These are phyloP conservation scores for Esperia sulphurella DNA, from an alignment of 2,888 invertebrate species.

Conservation along the genomic window DNA sequence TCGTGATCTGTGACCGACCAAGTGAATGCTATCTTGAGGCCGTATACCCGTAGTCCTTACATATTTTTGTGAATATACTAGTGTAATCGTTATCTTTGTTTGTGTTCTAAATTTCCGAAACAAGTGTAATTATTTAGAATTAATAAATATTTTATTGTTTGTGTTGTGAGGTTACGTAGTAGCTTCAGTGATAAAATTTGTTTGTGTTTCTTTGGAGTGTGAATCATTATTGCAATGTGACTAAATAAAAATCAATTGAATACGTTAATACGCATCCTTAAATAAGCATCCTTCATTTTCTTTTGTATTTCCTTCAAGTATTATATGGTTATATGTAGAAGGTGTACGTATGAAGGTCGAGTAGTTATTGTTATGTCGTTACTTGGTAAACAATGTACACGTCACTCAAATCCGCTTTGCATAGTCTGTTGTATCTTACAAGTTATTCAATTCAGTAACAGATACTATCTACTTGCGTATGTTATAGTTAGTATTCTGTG, in stretches of 20 bases:
- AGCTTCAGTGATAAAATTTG: too few relatives aligned
- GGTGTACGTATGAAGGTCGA: slow-evolving; percentile 48
- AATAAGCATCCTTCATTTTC: not conserved
- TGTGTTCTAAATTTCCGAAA: not conserved
- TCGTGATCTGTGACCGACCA: not conserved
- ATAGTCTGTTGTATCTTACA: slow-evolving; percentile 5
- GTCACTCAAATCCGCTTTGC: slow-evolving; percentile 8
- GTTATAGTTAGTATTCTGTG: not conserved
- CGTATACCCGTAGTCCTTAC: too few relatives aligned
- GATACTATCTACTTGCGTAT: not conserved
- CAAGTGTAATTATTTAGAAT: not conserved
- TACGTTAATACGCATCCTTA: not conserved
- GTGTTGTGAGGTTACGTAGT: too few relatives aligned
- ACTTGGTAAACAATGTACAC: slow-evolving; percentile 7
- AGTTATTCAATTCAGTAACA: slow-evolving; percentile 5
- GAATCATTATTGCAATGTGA: too few relatives aligned
- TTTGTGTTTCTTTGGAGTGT: too few relatives aligned
- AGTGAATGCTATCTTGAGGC: not conserved
- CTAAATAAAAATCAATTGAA: too few relatives aligned
- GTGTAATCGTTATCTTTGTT: not conserved
- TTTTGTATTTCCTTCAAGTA: too few relatives aligned
- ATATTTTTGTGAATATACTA: too few relatives aligned
- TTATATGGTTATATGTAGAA: too few relatives aligned
- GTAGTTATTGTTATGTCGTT: slow-evolving; percentile 39
- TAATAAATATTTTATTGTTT: too few relatives aligned